Base-by-base conservation (phyloP, 1,140 invertebrate genomes). In the Ruditapes philippinarum region DNA sequence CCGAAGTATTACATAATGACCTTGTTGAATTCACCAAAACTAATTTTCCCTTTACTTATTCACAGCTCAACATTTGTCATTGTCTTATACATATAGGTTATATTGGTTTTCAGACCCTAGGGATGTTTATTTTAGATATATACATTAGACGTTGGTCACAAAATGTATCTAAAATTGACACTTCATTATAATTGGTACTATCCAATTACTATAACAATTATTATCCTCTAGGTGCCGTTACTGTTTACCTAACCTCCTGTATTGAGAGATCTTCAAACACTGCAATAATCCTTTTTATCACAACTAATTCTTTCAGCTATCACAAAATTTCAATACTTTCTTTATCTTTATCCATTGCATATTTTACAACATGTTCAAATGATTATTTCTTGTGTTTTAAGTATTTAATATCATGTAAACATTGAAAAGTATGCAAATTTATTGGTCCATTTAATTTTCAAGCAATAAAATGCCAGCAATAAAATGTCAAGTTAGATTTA, bases 51-150 rank as follows among this genome's bases (percentile, higher is more conserved):
- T n/a, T n/a, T n/a, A n/a, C n/a, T n/a, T n/a, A n/a, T n/a, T n/a
- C n/a, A n/a, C n/a, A n/a, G n/a, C n/a, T n/a, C n/a, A n/a, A n/a
- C n/a, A 22, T 57, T 17, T 22, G 9, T 57, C 5, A 45, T 45
- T 45, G 42, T 45, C 42, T 45, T n/a, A n/a, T n/a, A n/a, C n/a
- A n/a, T n/a, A 45, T 14, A 45, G 42, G 42, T 45, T 25, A 62
- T 62, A 25, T 5, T n/a, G 28, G 57, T 9, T 62, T 62, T 62
- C 57, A 62, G 14, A 7, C 57, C 57, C 57, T 62, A 14, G 7
- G n/a, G 57, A 62, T 62, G 57, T 62, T 62, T 62, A 62, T 62
- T 25, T 28, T 28, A 28, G 57, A 62, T 62, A 57, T 49, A 49
- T 57, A 28, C 25, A 45, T 45, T 28, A 62, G 25, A 62, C 28